phyloP scores from a whole-genome alignment of 35 echinoderm and acorn worm species.

The Anneissia japonica region DNA sequence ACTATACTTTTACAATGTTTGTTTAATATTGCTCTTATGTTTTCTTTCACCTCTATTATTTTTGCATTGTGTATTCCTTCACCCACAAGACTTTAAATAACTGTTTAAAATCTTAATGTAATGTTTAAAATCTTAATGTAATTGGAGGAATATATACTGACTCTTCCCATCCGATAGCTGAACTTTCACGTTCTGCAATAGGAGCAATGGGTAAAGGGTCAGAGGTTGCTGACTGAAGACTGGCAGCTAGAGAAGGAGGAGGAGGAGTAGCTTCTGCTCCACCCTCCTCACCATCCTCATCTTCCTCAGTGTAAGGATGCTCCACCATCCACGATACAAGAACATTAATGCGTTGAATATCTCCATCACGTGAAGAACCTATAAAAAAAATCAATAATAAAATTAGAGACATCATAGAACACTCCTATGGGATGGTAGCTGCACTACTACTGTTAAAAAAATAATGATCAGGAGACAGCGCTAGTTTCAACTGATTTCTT shows the following conservation, averaged over 20 bases:
- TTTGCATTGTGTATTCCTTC: no score
- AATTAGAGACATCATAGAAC: no score
- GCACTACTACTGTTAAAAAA: no score
- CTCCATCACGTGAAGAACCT: constrained; percentile 83
- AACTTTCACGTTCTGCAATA: constrained; percentile 11
- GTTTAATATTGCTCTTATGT: no score
- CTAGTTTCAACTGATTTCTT: no score
- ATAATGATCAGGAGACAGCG: no score
- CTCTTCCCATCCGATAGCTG: not conserved
- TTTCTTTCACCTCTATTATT: no score
- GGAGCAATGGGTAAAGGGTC: not conserved
- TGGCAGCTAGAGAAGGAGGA: not conserved
- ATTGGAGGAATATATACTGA: not conserved
- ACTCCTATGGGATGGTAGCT: no score
- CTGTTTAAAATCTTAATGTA: no score
- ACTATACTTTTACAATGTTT: no score
- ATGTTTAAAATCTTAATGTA: no score
- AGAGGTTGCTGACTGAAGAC: not conserved
- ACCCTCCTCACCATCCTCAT: constrained; percentile 53
- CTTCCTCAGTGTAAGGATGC: constrained; percentile 65
- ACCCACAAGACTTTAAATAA: no score
- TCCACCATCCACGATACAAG: constrained; percentile 98
- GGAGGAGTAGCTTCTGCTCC: not conserved
- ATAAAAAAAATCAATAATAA: not conserved
- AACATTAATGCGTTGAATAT: constrained; percentile 73